These are phyloP conservation scores for Dolomedes plantarius DNA, from an alignment of 2,888 invertebrate species.

Conservation along the genomic window DNA sequence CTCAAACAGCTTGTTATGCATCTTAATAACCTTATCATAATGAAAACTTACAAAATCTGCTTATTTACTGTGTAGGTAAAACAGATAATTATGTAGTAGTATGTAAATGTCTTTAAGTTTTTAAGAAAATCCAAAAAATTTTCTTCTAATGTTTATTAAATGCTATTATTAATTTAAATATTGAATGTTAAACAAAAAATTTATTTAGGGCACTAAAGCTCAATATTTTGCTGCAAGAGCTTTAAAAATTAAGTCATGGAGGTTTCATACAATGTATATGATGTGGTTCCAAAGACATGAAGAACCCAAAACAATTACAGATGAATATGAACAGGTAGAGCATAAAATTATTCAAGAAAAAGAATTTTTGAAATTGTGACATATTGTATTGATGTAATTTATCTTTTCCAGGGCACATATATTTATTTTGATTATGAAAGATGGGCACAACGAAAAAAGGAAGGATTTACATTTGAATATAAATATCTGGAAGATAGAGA, in stretches of 20 bases:
- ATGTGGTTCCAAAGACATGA: conserved; percentile 99
- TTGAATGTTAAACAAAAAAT: too few relatives aligned
- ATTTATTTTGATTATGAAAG: conserved; percentile 99
- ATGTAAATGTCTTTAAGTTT: too few relatives aligned
- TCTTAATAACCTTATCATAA: too few relatives aligned
- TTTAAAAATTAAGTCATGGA: conserved; percentile 99
- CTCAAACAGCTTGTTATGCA: too few relatives aligned
- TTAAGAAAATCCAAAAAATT: too few relatives aligned
- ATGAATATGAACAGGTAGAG: conserved; percentile 99
- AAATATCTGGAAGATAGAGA: conserved; percentile 99
- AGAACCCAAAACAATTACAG: conserved; percentile 99
- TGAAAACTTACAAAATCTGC: too few relatives aligned
- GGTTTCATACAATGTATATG: conserved; percentile 99
- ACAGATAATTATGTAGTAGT: too few relatives aligned
- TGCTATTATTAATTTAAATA: too few relatives aligned
- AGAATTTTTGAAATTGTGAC: neutral
- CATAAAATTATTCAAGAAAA: too few relatives aligned
- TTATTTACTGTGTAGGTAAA: too few relatives aligned
- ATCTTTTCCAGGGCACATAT: conserved; percentile 91
- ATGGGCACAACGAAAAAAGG: conserved; percentile 99
- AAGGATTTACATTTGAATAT: conserved; percentile 99
- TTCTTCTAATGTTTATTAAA: too few relatives aligned
- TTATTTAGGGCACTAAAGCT: conserved; percentile 90
- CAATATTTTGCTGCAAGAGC: conserved; percentile 99
- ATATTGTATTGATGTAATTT: conserved; percentile 24